phyloP scores from a whole-genome alignment of 2,797 vertebrate species.

The Manis pentadactyla region DNA sequence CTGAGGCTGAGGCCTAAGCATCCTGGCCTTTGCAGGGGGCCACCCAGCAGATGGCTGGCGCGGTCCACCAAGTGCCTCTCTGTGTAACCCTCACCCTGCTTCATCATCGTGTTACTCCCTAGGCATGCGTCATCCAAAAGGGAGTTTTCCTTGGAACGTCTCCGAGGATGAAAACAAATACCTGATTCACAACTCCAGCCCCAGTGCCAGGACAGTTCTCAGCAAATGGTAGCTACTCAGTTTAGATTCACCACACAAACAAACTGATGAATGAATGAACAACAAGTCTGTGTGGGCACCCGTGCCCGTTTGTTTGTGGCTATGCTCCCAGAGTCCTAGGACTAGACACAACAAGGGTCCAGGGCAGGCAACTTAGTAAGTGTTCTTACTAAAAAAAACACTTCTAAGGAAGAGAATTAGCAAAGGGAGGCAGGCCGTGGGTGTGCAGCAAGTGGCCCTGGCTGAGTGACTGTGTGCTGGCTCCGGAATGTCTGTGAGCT shows the following conservation, averaged over 20 bases:
- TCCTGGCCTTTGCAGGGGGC: background rate
- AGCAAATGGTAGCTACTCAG: background rate
- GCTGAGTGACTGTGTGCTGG: background rate
- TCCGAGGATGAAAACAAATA: background rate
- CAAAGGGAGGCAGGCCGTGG: background rate
- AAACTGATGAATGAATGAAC: background rate
- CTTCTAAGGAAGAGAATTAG: background rate
- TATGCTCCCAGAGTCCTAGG: background rate
- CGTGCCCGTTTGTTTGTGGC: background rate
- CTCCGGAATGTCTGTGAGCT: background rate
- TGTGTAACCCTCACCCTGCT: rapidly evolving
- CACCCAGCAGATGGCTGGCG: background rate
- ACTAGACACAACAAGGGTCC: background rate
- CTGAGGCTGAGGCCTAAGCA: background rate
- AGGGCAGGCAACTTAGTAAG: background rate
- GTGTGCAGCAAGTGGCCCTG: background rate
- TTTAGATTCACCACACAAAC: background rate
- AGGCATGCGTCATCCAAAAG: background rate
- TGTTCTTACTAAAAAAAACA: background rate
- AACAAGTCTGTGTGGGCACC: rapidly evolving
- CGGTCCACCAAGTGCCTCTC: rapidly evolving
- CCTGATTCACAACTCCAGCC: background rate
- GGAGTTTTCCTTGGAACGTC: background rate
- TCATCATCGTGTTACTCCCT: background rate
- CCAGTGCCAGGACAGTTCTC: background rate